Evolutionary conservation across 2,888 invertebrate species (phyloP).

Genomic region (Dichetophora obliterata): DNA sequence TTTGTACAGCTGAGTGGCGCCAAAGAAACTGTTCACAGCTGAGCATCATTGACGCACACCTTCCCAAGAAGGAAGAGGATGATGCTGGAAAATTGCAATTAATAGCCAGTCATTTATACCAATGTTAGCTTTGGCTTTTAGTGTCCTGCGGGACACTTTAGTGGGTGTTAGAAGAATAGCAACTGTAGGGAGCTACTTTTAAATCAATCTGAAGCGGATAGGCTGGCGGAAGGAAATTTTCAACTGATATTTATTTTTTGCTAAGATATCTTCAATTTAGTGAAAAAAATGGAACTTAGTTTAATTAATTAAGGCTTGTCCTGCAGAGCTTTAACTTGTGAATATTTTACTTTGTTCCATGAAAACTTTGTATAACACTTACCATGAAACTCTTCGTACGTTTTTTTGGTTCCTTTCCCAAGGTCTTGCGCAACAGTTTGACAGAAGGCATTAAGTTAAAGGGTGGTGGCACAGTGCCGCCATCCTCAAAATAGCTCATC

Average conservation of each 20-base stretch:
- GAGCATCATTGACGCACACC: slow-evolving; percentile 12
- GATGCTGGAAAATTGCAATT: slow-evolving; percentile 44
- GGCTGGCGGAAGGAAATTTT: no score
- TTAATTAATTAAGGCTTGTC: no score
- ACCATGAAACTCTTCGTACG: slow-evolving; percentile 76
- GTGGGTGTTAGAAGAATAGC: background rate
- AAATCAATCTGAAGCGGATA: no score
- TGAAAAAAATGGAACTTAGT: no score
- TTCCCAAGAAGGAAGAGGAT: background rate
- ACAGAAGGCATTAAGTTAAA: slow-evolving; percentile 94
- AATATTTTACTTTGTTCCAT: no score
- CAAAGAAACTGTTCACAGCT: slow-evolving; percentile 6
- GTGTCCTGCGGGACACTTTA: slow-evolving; percentile 1
- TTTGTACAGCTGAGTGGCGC: slow-evolving; percentile 34
- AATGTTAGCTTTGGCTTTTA: background rate
- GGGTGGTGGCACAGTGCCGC: slow-evolving; percentile 92
- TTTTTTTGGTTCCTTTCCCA: slow-evolving; percentile 69
- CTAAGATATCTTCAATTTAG: no score
- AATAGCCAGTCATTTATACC: slow-evolving; percentile 37
- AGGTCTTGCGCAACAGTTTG: slow-evolving; percentile 75
- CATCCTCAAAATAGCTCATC: slow-evolving; percentile 97
- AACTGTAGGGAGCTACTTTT: no score
- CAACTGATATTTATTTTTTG: no score
- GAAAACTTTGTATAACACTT: slow-evolving; percentile 52
- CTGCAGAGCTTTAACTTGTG: no score